Evolutionary conservation across 2,797 vertebrate genomes (phyloP), one percentile per base, ranked within the genome.

Genomic region (Acanthopagrus latus): DNA sequence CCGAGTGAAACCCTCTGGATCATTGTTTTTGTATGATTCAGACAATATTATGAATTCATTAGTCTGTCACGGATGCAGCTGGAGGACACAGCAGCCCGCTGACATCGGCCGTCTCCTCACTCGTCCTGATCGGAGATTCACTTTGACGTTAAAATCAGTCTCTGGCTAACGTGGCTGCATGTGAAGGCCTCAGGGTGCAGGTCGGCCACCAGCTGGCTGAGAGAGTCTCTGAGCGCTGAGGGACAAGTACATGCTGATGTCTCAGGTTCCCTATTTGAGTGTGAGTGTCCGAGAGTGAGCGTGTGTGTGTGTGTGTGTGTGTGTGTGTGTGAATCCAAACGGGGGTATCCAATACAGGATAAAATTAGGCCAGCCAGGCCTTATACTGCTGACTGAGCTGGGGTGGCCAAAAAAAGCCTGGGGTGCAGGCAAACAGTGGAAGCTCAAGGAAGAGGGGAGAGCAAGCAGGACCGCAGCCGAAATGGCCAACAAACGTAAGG

Each of bases 401-500:
- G 73, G 86, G 86, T 65, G 76, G 92, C 95, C 94, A 95, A 95
- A 96, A 95, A 95, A 95, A 96, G 95, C 93, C 86, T 81, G 70
- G 63, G 74, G 84, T 75, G 85, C 29, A 84, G 76, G 80, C 88
- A 82, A 86, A 64, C 88, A 51, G 79, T 64, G 88, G 89, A 69
- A 89, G 90, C 54, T 16, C 69, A 86, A 83, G 91, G 87, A 90
- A 83, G 82, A 81, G 71, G 82, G 84, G 76, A 76, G 75, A 87
- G 78, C 75, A 75, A 88, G 88, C 74, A 76, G 85, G 84, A 91
- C 56, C 44, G 62, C 84, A 12, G 87, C 90, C 80, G 88, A 94
- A 91, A 96, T 96, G 95, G 95, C 95, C 91, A 90, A 90, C 90
- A 95, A 96, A 95, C 89, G 95, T 96, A 95, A 95, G 95, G 70